Conservation (phyloP, 2,113 vertebrate genomes). For the Atrichornis clamosus region DNA sequence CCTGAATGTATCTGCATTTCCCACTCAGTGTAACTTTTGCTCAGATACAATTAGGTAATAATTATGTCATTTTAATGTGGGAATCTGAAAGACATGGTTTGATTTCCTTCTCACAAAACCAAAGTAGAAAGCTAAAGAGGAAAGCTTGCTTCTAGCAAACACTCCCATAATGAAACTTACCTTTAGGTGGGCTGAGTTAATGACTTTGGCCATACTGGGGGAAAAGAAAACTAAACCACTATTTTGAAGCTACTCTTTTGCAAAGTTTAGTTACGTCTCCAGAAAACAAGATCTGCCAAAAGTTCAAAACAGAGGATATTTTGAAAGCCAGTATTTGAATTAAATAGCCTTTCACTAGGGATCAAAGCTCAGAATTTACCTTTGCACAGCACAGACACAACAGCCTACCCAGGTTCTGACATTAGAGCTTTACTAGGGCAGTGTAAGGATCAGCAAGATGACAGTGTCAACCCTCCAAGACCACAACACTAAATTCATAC, state of each 20-base stretch:
- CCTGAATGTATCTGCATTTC: not conserved
- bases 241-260: not conserved
- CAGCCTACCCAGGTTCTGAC: not conserved
- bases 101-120: not conserved
- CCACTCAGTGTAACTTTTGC: not conserved
- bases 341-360: not conserved
- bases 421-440: not conserved
- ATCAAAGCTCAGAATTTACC: not conserved
- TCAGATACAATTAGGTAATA: not conserved
- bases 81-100: not conserved
- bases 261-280: not conserved
- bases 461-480: not conserved
- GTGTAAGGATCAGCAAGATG: not conserved
- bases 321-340: not conserved
- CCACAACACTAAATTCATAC: not conserved
- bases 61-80: not conserved
- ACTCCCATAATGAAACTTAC: not conserved
- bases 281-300: not conserved
- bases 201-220: not conserved
- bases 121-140: not conserved
- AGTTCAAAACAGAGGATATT: not conserved
- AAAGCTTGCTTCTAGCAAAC: not conserved
- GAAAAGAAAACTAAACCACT: not conserved
- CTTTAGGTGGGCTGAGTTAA: not conserved
- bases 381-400: not conserved